phyloP scores from a whole-genome alignment of 2,797 vertebrate genomes.

The Fringilla coelebs region DNA sequence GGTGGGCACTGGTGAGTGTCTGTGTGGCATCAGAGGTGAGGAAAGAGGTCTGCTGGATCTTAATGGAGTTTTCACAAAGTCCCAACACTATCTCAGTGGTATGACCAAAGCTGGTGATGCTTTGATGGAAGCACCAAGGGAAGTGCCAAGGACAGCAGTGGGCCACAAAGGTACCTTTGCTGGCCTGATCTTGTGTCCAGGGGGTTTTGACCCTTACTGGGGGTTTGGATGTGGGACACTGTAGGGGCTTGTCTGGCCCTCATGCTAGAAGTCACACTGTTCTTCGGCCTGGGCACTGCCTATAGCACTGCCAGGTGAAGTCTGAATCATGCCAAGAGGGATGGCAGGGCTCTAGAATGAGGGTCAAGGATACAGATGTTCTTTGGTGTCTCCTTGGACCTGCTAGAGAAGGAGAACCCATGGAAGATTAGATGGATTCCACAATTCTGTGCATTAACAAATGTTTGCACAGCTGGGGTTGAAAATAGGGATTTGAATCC shows the following conservation, averaged over 20 bases:
- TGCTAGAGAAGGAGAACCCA: neutral
- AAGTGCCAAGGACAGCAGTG: neutral
- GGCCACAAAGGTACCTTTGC: neutral
- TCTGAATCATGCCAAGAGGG: neutral
- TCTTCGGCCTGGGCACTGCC: neutral
- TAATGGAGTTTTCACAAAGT: neutral
- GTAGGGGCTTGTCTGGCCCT: neutral
- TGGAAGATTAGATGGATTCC: neutral
- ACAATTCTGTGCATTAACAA: neutral
- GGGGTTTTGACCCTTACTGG: neutral
- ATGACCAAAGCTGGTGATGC: neutral
- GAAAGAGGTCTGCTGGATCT: neutral
- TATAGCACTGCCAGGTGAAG: too few species aligned
- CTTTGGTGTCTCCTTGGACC: neutral
- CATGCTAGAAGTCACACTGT: neutral
- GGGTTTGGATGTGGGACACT: neutral
- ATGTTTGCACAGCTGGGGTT: neutral
- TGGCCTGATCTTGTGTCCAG: neutral
- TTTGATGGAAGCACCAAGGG: neutral
- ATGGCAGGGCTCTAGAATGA: neutral
- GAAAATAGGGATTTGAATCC: neutral
- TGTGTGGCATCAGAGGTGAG: neutral
- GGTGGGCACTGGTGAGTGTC: neutral
- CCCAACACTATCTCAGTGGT: rapidly evolving
- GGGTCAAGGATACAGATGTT: neutral